phyloP scores from a whole-genome alignment of 1,140 invertebrate genomes.

The Aradophagus sp. region DNA sequence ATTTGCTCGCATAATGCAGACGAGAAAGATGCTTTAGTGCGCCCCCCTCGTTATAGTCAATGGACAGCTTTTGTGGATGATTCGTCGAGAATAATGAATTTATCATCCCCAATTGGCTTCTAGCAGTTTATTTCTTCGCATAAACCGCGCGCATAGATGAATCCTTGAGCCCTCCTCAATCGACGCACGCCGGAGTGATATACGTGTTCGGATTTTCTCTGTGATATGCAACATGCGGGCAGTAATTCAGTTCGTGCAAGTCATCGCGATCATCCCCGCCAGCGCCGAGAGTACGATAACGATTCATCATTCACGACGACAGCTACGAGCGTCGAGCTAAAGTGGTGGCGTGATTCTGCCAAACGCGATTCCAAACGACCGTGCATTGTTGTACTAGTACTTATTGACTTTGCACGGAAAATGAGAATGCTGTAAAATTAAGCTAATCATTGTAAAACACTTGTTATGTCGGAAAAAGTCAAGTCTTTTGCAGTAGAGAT shows the following conservation, averaged over 20 bases:
- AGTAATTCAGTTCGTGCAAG: conserved; percentile 53
- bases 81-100: conserved; percentile 60
- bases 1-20: conserved; percentile 10
- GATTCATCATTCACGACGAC: conserved; percentile 55
- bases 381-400: conserved; percentile 21
- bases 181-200: conserved; percentile 37
- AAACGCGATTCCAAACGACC: conserved; percentile 46
- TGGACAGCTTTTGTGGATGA: conserved; percentile 46
- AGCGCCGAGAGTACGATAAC: conserved; percentile 40
- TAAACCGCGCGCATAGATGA: conserved; percentile 44
- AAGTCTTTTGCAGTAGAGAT: too few species aligned
- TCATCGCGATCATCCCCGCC: conserved; percentile 52
- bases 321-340: conserved; percentile 47
- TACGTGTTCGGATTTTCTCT: conserved; percentile 48
- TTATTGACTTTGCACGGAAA: conserved; percentile 36
- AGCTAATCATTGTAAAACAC: conserved; percentile 29
- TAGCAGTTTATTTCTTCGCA: conserved; percentile 57
- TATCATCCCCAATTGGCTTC: conserved; percentile 61
- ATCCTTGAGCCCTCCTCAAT: conserved; percentile 44
- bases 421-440: conserved; percentile 24
- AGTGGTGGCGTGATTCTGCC: conserved; percentile 55
- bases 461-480: conserved; percentile 4
- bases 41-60: conserved; percentile 9
- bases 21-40: conserved; percentile 24
- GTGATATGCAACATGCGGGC: conserved; percentile 53